phyloP scores from a whole-genome alignment of 2,888 invertebrate species.

The Campopleginae sp. region DNA sequence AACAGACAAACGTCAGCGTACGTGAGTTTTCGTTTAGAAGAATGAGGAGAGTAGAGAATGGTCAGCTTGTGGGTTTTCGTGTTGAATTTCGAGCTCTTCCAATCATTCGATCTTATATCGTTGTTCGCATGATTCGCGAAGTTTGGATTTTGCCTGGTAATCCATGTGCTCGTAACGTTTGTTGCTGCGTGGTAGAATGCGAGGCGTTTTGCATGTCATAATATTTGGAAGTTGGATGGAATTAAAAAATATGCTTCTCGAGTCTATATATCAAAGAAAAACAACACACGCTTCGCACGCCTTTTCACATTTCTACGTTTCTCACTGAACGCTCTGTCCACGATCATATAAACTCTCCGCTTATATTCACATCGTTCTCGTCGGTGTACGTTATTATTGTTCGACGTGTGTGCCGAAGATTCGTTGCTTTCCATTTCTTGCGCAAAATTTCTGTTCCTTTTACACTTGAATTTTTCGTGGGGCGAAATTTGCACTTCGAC shows the following conservation, averaged over 20 bases:
- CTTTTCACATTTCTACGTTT: constrained; percentile 47
- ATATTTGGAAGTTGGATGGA: constrained; percentile 71
- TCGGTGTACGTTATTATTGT: constrained; percentile 38
- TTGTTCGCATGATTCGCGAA: constrained; percentile 4
- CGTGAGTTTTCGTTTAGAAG: not conserved
- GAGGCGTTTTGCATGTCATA: constrained; percentile 69
- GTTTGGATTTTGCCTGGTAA: constrained; percentile 15
- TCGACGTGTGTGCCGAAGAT: constrained; percentile 25
- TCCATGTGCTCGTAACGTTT: constrained; percentile 49
- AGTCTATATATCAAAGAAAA: constrained; percentile 26
- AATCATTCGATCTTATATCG: constrained; percentile 31
- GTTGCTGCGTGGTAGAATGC: constrained; percentile 32
- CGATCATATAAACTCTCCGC: constrained; percentile 56
- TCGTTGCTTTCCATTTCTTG: constrained; percentile 1
- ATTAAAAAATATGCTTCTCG: constrained; percentile 49
- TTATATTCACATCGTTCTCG: constrained; percentile 28
- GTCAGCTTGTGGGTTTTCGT: constrained; percentile 43
- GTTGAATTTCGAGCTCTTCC: constrained; percentile 12
- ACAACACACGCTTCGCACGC: constrained; percentile 34
- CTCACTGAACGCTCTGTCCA: constrained; percentile 51
- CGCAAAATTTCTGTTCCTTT: not conserved
- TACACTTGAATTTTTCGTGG: too few species aligned
- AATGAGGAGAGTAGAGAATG: constrained; percentile 27
- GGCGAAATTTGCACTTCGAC: too few species aligned
- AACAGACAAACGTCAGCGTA: constrained; percentile 64